phyloP scores from a whole-genome alignment of 2,888 invertebrate species.

The Theodoxus fluviatilis region DNA sequence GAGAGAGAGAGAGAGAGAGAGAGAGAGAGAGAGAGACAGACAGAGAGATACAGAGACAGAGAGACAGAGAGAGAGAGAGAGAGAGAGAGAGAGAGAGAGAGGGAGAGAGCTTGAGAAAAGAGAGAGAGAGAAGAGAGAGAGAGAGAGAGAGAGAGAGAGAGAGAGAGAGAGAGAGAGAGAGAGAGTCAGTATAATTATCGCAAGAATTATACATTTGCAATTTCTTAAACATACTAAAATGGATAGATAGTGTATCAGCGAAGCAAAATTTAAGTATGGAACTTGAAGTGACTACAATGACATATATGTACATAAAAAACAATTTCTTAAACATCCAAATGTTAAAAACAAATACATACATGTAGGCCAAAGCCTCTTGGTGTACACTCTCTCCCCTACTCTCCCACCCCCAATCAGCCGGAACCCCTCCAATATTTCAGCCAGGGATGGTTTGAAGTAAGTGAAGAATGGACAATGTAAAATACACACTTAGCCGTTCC shows the following conservation, averaged over 20 bases:
- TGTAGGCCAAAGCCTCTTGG: no score
- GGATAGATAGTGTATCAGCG: no score
- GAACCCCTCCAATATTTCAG: no score
- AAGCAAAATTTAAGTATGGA: no score
- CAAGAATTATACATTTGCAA: neutral
- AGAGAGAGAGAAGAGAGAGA: neutral
- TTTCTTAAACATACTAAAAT: no score
- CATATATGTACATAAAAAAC: neutral
- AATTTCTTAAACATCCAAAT: neutral
- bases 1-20: slow-evolving; percentile 2
- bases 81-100: neutral
- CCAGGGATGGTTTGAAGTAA: no score
- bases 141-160: neutral
- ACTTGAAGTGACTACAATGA: neutral
- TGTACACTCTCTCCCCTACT: no score
- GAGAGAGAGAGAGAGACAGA: neutral
- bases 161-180: slow-evolving; percentile 25
- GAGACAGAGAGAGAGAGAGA: neutral
- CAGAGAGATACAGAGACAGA: neutral
- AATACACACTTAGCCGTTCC: no score
- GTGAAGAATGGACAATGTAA: no score
- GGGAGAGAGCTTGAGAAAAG: slow-evolving; percentile 11
- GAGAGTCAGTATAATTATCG: neutral
- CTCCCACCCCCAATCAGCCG: no score
- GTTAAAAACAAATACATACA: neutral